A percentile compares a stretch with the other conserved stretches of the same genome.
These are phyloP conservation scores for Tanaodytes sp. DNA, from an alignment of 2,888 invertebrate species.

Conservation along the genomic window DNA sequence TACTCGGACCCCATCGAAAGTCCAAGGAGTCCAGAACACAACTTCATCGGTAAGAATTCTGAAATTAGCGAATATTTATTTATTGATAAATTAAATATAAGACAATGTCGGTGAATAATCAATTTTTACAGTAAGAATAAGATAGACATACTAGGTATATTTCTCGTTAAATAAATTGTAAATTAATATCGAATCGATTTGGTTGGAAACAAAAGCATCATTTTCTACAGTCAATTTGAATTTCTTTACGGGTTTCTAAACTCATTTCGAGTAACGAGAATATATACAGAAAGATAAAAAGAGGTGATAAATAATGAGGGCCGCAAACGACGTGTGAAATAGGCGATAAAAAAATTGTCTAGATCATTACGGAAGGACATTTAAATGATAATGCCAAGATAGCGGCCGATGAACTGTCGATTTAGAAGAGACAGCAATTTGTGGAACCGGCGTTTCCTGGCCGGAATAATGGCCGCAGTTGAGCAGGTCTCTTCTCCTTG, in stretches of 20 bases:
- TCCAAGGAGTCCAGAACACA: conserved; percentile 64
- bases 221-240: no score
- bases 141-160: no score
- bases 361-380: conserved; percentile 26
- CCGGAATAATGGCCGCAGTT: conserved; percentile 38
- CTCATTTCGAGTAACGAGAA: no score
- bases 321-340: conserved; percentile 30
- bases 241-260: no score
- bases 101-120: no score
- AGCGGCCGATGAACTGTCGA: conserved; percentile 34
- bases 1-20: conserved; percentile 50
- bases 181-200: no score
- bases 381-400: conserved; percentile 33
- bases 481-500: conserved; percentile 50
- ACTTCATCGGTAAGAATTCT: conserved; percentile 69
- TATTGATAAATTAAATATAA: no score
- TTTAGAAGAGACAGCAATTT: conserved; percentile 34
- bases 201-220: no score
- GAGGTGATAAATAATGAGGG: conserved; percentile 8
- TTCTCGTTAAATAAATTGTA: no score
- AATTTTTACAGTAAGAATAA: no score
- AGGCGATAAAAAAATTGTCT: conserved; percentile 27
- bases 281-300: no score
- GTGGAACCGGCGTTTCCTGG: conserved; percentile 12
- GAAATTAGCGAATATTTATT: no score